A percentile compares a stretch with the other conserved stretches of the same genome.
phyloP scores from a whole-genome alignment of 1,140 invertebrate species.

The Phenacoccus solenopsis region DNA sequence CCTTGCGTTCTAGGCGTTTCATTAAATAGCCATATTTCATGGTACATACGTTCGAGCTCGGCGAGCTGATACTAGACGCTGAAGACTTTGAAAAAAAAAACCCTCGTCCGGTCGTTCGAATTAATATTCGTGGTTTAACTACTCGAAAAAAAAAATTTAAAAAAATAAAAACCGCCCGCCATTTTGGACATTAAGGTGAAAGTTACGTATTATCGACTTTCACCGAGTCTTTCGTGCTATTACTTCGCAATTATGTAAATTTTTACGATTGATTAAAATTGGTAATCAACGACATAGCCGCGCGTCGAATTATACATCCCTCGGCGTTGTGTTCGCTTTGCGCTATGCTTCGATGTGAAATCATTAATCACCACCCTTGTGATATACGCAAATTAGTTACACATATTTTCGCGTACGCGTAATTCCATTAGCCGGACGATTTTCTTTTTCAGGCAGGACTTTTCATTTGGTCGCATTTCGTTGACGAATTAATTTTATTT shows the following conservation, averaged over 20 bases:
- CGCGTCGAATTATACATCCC: neutral
- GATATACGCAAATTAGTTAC: neutral
- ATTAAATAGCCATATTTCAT: too few species aligned
- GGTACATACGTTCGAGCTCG: too few species aligned
- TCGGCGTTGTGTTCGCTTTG: neutral
- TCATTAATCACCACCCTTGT: neutral
- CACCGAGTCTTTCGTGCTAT: neutral
- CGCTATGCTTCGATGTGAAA: neutral
- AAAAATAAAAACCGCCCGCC: too few species aligned
- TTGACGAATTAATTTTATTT: slow-evolving; percentile 3
- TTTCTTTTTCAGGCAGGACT: neutral
- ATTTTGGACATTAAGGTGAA: too few species aligned
- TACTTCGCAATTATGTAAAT: neutral
- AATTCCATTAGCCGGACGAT: neutral
- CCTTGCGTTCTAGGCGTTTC: too few species aligned
- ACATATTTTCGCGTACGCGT: neutral
- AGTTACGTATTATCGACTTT: too few species aligned
- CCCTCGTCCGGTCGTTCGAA: too few species aligned
- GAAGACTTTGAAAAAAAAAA: too few species aligned
- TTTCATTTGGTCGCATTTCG: neutral
- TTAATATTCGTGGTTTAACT: too few species aligned
- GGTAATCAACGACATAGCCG: neutral
- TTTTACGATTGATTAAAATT: slow-evolving; percentile 3
- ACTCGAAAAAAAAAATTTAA: too few species aligned
- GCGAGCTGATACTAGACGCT: too few species aligned